phyloP scores from a whole-genome alignment of 2,113 vertebrate genomes.

The Oophaga pumilio region DNA sequence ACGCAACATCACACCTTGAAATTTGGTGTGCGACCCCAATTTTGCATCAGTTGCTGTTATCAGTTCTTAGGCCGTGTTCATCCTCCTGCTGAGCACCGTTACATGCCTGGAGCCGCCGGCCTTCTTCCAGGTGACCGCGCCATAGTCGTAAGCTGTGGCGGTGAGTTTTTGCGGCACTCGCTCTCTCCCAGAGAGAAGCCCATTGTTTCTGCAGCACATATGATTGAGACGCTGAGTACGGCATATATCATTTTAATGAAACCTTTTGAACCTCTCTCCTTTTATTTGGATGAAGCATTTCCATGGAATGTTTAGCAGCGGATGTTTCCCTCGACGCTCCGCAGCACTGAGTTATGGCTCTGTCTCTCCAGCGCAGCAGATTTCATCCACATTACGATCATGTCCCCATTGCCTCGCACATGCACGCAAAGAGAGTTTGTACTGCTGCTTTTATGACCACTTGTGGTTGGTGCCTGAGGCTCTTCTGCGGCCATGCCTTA shows the following conservation, averaged over 20 bases:
- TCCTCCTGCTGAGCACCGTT: neutral
- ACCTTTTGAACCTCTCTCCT: constrained; percentile 59
- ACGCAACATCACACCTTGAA: no score
- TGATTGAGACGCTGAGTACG: constrained; percentile 54
- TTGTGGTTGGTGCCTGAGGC: constrained; percentile 35
- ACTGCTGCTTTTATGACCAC: constrained; percentile 48
- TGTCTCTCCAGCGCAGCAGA: constrained; percentile 53
- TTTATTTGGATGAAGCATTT: constrained; percentile 60
- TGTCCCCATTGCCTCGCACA: constrained; percentile 48
- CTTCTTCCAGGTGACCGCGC: neutral
- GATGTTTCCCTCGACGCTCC: constrained; percentile 54
- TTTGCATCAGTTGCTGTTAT: no score
- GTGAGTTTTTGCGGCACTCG: neutral
- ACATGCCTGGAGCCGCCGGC: no score
- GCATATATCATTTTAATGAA: constrained; percentile 59
- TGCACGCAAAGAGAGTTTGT: constrained; percentile 34
- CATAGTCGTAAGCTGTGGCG: neutral
- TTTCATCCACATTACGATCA: constrained; percentile 56
- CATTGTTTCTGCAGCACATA: constrained; percentile 53
- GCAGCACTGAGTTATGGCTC: constrained; percentile 51
- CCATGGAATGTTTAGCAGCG: constrained; percentile 57
- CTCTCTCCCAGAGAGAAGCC: constrained; percentile 45
- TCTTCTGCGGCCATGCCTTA: constrained; percentile 6
- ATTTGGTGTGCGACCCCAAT: no score
- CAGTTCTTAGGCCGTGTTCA: neutral